Evolutionary conservation across 2,888 invertebrate genomes (phyloP), one percentile per base, ranked within the genome.

Genomic region (Mechanitis mazaeus): DNA sequence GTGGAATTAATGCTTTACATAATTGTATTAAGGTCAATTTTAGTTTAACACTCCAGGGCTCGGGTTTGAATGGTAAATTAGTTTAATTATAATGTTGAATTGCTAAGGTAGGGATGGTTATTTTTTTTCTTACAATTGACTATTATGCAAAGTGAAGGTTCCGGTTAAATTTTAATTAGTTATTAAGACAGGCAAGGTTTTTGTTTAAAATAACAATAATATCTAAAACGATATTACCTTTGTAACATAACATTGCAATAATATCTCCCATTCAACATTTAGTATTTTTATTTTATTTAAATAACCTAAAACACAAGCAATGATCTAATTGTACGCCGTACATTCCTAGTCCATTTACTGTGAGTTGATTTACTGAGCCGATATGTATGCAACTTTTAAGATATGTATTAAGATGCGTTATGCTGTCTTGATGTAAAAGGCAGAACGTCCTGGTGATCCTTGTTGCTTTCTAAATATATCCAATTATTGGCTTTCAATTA

Each of bases 311-410:
- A 35, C 2, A 35, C 6, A 50, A 55, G 9, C 20, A 46, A 58
- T 50, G 28, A 47, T 45, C 45, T 33, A 58, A 62, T 58, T 58
- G 35, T 45, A 58, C 47, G 53, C 7, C 42, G 42, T 55, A 62
- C 62, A 62, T 62, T 58, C 62, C 62, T 58, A 62, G 58, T 58
- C 62, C 33, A 55, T 58, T 58, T 58, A 9, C 7, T 42, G 42
- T 42, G 9, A 42, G 42, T 9, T 42, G 7, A 42, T 0, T 42
- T 42, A 42, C 42, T 42, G 6, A 11, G 42, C 42, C 42, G 42
- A 42, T 42, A 42, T 42, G 7, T 9, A 42, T 42, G 42, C 42
- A 42, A 42, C 42, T 42, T 42, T 42, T 42, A 42, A 42, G 42
- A 42, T 42, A 58, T 58, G 20, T 20, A 20, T 20, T 20, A 20